Conservation (phyloP, 2,888 invertebrate genomes). For the Physocephala rufipes region DNA sequence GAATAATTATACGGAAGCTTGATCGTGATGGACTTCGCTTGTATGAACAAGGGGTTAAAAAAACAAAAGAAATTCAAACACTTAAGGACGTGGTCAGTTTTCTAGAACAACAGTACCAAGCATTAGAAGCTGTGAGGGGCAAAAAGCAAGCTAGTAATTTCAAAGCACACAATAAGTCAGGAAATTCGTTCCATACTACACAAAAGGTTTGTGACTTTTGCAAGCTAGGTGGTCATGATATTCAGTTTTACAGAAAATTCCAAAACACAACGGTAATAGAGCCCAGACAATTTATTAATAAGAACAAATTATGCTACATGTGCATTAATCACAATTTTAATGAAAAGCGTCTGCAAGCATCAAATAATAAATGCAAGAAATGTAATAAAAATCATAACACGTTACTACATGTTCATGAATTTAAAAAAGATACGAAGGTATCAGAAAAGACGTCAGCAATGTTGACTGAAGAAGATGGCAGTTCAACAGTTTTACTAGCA, state of each 20-base stretch:
- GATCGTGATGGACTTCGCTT: constrained; percentile 2
- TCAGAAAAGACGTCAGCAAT: neutral
- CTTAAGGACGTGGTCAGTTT: neutral
- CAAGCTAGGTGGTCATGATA: too few relatives aligned
- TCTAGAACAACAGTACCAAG: constrained; percentile 14
- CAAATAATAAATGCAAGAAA: too few relatives aligned
- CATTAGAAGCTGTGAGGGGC: constrained; percentile 6
- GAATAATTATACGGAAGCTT: constrained; percentile 1
- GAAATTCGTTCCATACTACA: too few relatives aligned
- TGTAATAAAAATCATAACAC: neutral
- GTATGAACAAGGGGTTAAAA: constrained; percentile 7
- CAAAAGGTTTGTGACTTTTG: too few relatives aligned
- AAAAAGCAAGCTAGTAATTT: neutral
- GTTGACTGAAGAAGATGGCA: neutral
- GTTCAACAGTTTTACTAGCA: too few relatives aligned
- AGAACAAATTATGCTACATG: too few relatives aligned
- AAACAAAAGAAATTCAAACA: constrained; percentile 5
- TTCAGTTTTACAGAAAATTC: too few relatives aligned
- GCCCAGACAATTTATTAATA: too few relatives aligned
- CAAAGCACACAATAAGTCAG: too few relatives aligned
- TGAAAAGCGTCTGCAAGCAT: too few relatives aligned
- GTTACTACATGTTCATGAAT: constrained; percentile 7
- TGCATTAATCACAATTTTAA: too few relatives aligned
- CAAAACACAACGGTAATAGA: too few relatives aligned
- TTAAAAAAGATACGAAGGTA: neutral